Evolutionary conservation across 2,797 vertebrate genomes (phyloP).

Genomic region (Cottoperca gobio): DNA sequence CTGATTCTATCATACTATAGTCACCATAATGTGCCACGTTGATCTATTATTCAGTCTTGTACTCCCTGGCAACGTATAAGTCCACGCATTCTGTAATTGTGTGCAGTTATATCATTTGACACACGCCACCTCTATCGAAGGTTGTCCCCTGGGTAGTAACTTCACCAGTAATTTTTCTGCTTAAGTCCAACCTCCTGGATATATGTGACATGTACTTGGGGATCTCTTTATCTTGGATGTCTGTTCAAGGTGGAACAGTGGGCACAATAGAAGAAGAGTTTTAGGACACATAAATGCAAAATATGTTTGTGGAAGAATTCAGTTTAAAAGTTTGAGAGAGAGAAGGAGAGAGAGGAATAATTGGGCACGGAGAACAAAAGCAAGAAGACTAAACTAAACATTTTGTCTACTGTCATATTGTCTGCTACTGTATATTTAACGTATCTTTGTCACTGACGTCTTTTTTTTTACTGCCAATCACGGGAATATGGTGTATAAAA

Average conservation of each 20-base stretch:
- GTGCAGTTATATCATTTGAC: conserved; percentile 10
- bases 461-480: no score
- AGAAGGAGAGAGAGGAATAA: neutral
- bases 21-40: neutral
- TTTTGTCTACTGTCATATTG: no score
- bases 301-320: neutral
- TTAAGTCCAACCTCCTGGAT: neutral
- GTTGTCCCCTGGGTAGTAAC: neutral
- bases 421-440: neutral
- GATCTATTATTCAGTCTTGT: neutral
- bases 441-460: no score
- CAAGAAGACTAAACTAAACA: neutral
- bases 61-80: neutral
- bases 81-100: neutral
- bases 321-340: neutral
- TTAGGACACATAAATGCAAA: neutral
- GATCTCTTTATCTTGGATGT: conserved; percentile 6
- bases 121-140: neutral
- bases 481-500: no score
- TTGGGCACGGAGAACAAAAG: neutral
- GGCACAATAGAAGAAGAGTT: neutral
- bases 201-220: neutral
- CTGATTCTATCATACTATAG: conserved; percentile 6
- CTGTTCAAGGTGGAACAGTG: conserved; percentile 2
- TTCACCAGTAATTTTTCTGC: neutral